Conservation (phyloP, 2,113 vertebrate species). For the Proterorhinus semilunaris region DNA sequence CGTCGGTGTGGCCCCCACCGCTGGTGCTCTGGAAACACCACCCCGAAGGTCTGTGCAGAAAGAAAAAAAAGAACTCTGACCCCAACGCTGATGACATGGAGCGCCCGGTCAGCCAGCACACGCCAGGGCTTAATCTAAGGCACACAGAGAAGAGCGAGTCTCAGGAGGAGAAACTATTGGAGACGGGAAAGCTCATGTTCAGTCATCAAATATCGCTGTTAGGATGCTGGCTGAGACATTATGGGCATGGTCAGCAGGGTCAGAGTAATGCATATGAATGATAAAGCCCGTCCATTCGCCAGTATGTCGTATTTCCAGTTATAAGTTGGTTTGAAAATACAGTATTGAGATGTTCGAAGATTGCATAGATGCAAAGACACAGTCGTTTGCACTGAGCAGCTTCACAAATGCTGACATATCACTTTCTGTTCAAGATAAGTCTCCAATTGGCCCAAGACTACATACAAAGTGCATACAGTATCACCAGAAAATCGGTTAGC, state of each 20-base stretch:
- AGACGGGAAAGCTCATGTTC: slow-evolving; percentile 19
- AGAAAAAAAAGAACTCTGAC: slow-evolving; percentile 67
- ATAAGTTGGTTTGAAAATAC: neutral
- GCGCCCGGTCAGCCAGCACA: slow-evolving; percentile 36
- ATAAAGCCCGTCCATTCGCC: neutral
- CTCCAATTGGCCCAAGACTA: too few relatives aligned
- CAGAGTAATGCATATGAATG: slow-evolving; percentile 6
- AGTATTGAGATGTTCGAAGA: too few relatives aligned
- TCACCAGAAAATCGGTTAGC: neutral
- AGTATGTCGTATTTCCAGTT: slow-evolving; percentile 9
- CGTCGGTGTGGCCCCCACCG: slow-evolving; percentile 47
- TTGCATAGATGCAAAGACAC: too few relatives aligned
- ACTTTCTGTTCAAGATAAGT: too few relatives aligned
- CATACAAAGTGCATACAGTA: too few relatives aligned
- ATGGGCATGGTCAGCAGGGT: neutral
- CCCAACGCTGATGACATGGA: slow-evolving; percentile 56
- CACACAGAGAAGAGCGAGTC: slow-evolving; percentile 18
- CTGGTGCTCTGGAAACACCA: slow-evolving; percentile 46
- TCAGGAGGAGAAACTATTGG: neutral
- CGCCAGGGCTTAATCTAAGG: slow-evolving; percentile 52
- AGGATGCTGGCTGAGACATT: neutral
- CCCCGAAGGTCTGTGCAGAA: slow-evolving; percentile 57
- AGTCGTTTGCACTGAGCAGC: too few relatives aligned
- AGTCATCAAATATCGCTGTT: slow-evolving; percentile 7
- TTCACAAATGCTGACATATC: too few relatives aligned